A percentile compares a stretch with the other conserved stretches of the same genome.
These are phyloP conservation scores for Actias luna DNA, from an alignment of 2,888 invertebrate genomes.

Conservation along the genomic window DNA sequence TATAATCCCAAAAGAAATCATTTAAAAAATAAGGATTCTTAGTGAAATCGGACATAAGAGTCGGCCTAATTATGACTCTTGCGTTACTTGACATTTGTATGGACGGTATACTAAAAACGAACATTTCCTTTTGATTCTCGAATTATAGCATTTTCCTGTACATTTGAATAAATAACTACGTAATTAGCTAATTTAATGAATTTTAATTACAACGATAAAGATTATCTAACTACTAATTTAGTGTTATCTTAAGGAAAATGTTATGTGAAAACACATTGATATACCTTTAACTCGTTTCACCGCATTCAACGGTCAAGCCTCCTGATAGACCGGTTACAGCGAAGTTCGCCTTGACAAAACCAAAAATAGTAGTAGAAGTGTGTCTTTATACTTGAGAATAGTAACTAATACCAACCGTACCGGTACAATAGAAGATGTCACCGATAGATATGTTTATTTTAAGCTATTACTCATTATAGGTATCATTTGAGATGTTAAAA, in stretches of 20 bases:
- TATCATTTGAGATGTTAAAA: too few species aligned
- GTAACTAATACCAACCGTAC: not conserved
- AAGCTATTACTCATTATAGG: too few species aligned
- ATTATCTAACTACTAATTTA: not conserved
- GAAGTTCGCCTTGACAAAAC: constrained; percentile 1
- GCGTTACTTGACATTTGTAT: too few species aligned
- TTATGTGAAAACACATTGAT: not conserved
- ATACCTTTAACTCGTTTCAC: not conserved
- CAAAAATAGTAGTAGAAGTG: not conserved
- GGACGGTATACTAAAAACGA: too few species aligned
- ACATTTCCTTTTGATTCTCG: too few species aligned
- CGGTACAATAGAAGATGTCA: not conserved
- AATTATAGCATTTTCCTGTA: too few species aligned
- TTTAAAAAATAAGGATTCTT: too few species aligned
- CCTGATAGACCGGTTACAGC: not conserved
- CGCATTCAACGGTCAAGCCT: constrained; percentile 6
- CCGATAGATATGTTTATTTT: too few species aligned
- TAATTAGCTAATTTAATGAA: not conserved
- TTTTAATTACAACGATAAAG: not conserved
- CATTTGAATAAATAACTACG: not conserved
- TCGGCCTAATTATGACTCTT: too few species aligned
- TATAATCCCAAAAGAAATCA: too few species aligned
- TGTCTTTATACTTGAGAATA: not conserved
- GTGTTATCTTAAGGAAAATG: constrained; percentile 5
- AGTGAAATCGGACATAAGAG: too few species aligned